Evolutionary conservation across 23 tunicate species (phyloP).

Genomic region (Pegea sp.): DNA sequence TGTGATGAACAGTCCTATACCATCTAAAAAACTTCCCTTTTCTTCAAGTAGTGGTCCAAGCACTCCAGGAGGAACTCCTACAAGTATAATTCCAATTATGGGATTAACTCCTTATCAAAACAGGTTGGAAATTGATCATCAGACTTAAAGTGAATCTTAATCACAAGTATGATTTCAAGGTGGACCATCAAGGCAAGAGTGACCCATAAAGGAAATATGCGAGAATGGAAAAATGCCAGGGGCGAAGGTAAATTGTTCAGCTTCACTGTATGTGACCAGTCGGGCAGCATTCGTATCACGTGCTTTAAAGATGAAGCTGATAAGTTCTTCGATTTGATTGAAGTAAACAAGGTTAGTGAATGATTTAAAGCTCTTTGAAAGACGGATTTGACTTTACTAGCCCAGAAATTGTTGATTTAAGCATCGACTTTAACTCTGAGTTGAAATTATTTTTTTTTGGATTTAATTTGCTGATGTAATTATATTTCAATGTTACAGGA

Average conservation of each 20-base stretch:
- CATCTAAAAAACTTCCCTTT: slow-evolving; percentile 30
- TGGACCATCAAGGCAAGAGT: slow-evolving; percentile 79
- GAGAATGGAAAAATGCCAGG: slow-evolving; percentile 78
- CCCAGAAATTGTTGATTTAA: too few relatives aligned
- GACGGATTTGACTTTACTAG: too few relatives aligned
- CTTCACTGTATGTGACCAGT: slow-evolving; percentile 73
- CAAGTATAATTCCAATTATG: slow-evolving; percentile 51
- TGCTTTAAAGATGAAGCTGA: slow-evolving; percentile 94
- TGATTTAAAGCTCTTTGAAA: too few relatives aligned
- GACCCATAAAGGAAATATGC: slow-evolving; percentile 46
- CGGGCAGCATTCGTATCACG: slow-evolving; percentile 66
- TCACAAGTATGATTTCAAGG: slow-evolving; percentile 3
- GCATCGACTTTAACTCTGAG: too few relatives aligned
- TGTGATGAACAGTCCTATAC: slow-evolving; percentile 52
- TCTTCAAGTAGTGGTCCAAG: slow-evolving; percentile 23
- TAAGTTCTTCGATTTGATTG: slow-evolving; percentile 43
- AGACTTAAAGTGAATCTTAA: background rate
- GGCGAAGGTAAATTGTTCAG: slow-evolving; percentile 88
- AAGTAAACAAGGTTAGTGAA: slow-evolving; percentile 46
- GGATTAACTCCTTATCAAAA: slow-evolving; percentile 77
- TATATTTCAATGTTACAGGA: too few relatives aligned
- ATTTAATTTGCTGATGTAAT: too few relatives aligned
- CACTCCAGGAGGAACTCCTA: slow-evolving; percentile 70
- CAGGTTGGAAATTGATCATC: slow-evolving; percentile 7
- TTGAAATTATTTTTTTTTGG: too few relatives aligned